Evolutionary conservation across 2,888 invertebrate species (phyloP), one percentile per base, ranked within the genome.

Genomic region (Apamea epomidion): DNA sequence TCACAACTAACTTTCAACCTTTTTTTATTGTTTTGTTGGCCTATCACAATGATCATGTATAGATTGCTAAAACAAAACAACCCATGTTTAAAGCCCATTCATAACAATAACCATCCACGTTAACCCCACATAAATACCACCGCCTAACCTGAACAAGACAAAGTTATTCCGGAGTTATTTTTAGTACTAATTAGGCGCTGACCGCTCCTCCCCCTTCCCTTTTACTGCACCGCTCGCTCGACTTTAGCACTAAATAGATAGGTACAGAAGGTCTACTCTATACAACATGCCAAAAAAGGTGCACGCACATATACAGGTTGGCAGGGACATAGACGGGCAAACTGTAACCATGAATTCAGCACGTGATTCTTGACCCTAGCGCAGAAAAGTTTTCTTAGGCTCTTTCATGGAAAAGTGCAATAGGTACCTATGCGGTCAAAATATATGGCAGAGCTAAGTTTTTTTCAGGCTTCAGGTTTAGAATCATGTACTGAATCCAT

Each of bases 141-240:
- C 48, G 18, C 8, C 68, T 51, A 62, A 72, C 74, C 29, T 48
- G 65, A 68, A 74, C 82, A 78, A 76, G 69, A 78, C 72, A 37
- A 78, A 87, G 78, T 65, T 87, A 85, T 85, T 76, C 77, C 37
- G 25, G 64, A 84, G 84, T 82, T 87, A 89, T 88, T 89, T 88
- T 89, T 88, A 83, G 80, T 60, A 67, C 80, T 90, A 90, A 90
- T 90, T 89, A 89, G 87, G 76, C 78, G 79, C 51, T 76, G 78
- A 71, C 84, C 71, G 62, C 32, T 68, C 64, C 45, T 54, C 67
- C 75, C 64, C 6, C 37, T 25, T 42, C 18, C 58, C 67, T 21
- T 29, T 12, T 45, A 18, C 60, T 81, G 29, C 60, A 68, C 62
- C 37, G 12, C 37, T 14, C 48, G 18, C 51, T 62, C 42, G n/a